phyloP scores from a whole-genome alignment of 1,140 invertebrate species.

The Matsumurasca onukii region DNA sequence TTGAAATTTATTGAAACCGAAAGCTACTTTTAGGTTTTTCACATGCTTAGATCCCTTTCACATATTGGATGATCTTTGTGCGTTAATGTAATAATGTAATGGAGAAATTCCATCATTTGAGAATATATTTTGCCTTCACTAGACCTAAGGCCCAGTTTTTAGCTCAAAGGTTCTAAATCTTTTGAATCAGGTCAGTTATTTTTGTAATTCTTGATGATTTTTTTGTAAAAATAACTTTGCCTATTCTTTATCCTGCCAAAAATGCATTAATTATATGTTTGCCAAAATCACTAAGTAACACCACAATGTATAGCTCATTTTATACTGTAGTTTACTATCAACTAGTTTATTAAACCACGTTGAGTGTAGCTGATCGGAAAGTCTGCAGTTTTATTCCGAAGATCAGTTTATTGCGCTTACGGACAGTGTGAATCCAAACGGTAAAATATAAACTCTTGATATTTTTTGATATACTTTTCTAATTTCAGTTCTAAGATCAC shows the following conservation, averaged over 20 bases:
- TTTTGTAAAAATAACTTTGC: slow-evolving; percentile 30
- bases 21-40: slow-evolving; percentile 28
- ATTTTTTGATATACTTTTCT: slow-evolving; percentile 31
- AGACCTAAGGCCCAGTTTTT: slow-evolving; percentile 30
- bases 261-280: slow-evolving; percentile 30
- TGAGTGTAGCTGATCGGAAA: slow-evolving; percentile 31
- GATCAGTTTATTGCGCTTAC: slow-evolving; percentile 27
- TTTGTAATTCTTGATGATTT: slow-evolving; percentile 30
- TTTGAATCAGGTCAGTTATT: slow-evolving; percentile 31
- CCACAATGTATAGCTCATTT: slow-evolving; percentile 30
- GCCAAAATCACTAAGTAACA: slow-evolving; percentile 30
- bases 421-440: slow-evolving; percentile 30
- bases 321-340: slow-evolving; percentile 30
- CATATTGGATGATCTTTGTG: slow-evolving; percentile 30
- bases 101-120: slow-evolving; percentile 31
- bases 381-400: slow-evolving; percentile 30
- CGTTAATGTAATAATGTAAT: slow-evolving; percentile 30
- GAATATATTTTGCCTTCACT: slow-evolving; percentile 29
- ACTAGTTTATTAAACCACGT: slow-evolving; percentile 31
- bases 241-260: slow-evolving; percentile 29
- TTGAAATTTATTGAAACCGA: slow-evolving; percentile 30
- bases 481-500: slow-evolving; percentile 31
- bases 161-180: slow-evolving; percentile 31
- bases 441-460: slow-evolving; percentile 30
- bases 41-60: slow-evolving; percentile 31